Percentiles rank a stretch among this genome's conserved stretches.
Evolutionary conservation across 1,140 invertebrate species (phyloP).

Genomic region (Pseudachorutes palmiensis): DNA sequence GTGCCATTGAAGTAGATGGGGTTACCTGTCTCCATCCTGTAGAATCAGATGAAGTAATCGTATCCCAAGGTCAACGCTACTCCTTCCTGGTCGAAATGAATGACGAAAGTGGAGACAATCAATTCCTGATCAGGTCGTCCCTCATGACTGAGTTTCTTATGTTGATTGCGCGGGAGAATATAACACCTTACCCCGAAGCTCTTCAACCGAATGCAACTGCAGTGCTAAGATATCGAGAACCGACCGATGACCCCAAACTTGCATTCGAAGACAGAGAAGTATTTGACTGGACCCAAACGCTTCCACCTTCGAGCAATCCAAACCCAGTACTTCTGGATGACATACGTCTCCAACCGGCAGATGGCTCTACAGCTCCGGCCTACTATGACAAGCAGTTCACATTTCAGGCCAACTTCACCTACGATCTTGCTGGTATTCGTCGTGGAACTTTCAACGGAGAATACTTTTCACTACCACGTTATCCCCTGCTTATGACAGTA

Average conservation of each 20-base stretch:
- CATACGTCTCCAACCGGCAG: background rate
- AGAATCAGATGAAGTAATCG: constrained; percentile 6
- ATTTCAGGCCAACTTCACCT: background rate
- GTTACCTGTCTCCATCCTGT: background rate
- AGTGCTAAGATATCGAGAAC: background rate
- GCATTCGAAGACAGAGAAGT: background rate
- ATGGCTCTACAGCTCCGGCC: background rate
- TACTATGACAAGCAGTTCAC: constrained; percentile 19
- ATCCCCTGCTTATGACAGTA: background rate
- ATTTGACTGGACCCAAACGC: background rate
- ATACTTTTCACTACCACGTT: background rate
- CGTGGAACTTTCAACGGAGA: background rate
- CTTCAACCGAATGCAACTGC: constrained; percentile 10
- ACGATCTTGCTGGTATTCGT: background rate
- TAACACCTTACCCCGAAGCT: constrained; percentile 11
- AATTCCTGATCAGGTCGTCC: background rate
- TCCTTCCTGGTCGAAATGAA: constrained; percentile 22
- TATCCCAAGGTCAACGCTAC: constrained; percentile 24
- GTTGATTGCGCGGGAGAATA: constrained; percentile 7
- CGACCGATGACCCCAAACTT: background rate
- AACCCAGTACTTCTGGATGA: constrained; percentile 13
- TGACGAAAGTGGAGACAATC: background rate
- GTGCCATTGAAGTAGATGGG: constrained; percentile 26
- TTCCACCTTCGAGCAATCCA: background rate
- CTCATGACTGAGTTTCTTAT: background rate